Percentiles rank a stretch among this genome's conserved stretches.
Conservation (phyloP, 2,113 vertebrate species). For the Sardina pilchardus region DNA sequence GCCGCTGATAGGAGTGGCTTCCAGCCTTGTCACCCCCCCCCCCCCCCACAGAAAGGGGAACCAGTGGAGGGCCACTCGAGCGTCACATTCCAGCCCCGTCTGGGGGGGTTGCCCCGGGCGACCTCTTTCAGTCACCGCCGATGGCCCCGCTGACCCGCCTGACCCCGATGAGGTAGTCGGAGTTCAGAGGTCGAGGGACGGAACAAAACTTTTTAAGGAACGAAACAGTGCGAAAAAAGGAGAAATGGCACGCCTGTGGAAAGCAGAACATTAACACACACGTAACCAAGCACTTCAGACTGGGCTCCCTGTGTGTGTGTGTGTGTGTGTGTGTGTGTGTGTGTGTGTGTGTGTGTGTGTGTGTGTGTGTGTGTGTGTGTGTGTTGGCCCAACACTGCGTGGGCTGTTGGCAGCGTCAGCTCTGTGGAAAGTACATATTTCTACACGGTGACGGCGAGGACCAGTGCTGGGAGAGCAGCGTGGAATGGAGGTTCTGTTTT, state of each 20-base stretch:
- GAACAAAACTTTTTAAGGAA: not conserved
- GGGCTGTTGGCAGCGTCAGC: not conserved
- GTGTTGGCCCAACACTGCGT: not conserved
- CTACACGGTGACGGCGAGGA: not conserved
- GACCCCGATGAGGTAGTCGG: not conserved
- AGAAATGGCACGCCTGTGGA: conserved; percentile 10
- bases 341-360: too few relatives aligned
- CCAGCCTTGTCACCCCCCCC: too few relatives aligned
- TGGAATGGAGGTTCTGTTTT: not conserved
- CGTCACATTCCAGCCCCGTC: not conserved
- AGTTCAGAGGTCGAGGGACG: not conserved
- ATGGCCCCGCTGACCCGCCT: not conserved
- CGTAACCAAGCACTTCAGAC: not conserved
- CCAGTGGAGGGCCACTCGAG: not conserved
- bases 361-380: too few relatives aligned
- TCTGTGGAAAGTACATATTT: not conserved
- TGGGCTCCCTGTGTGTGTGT: not conserved
- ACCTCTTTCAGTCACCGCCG: not conserved
- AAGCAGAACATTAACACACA: not conserved
- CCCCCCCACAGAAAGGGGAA: not conserved
- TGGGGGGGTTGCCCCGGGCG: not conserved
- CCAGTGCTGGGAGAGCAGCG: not conserved
- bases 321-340: too few relatives aligned
- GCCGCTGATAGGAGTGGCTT: too few relatives aligned
- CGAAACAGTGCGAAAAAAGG: not conserved